Evolutionary conservation across 2,797 vertebrate genomes (phyloP).

Genomic region (Darevskia mixta): DNA sequence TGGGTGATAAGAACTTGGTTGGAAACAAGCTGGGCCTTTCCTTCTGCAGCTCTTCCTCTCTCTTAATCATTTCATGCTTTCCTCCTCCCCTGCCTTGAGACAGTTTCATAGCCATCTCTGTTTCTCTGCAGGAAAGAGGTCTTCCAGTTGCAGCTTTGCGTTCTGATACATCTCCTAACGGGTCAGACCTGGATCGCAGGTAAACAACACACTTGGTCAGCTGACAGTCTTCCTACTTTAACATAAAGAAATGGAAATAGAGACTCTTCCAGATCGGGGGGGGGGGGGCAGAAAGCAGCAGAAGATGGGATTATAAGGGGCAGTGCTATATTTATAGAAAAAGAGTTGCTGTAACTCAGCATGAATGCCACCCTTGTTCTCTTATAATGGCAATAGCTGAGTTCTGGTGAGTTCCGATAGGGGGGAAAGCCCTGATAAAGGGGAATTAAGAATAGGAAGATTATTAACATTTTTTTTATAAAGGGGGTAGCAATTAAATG

Average conservation of each 20-base stretch:
- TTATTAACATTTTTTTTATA: background rate
- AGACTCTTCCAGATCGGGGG: too few relatives aligned
- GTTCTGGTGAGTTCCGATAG: too few relatives aligned
- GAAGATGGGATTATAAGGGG: background rate
- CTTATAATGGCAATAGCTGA: too few relatives aligned
- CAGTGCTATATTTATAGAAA: too few relatives aligned
- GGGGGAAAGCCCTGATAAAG: background rate
- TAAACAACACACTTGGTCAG: slow-evolving; percentile 59
- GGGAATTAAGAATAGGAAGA: too few relatives aligned
- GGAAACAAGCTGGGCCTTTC: background rate
- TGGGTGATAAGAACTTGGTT: background rate
- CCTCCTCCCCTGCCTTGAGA: background rate
- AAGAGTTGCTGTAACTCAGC: too few relatives aligned
- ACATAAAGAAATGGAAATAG: background rate
- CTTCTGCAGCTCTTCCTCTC: background rate
- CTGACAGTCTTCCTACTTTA: too few relatives aligned
- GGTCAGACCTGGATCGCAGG: slow-evolving; percentile 93
- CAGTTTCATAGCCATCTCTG: slow-evolving; percentile 8
- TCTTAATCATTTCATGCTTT: background rate
- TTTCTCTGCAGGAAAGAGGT: slow-evolving; percentile 85
- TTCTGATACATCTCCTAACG: slow-evolving; percentile 87
- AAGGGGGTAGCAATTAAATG: background rate
- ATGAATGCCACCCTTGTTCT: too few relatives aligned
- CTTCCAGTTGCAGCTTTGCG: slow-evolving; percentile 81
- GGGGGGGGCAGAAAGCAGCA: too few relatives aligned